Evolutionary conservation across 2,888 invertebrate species (phyloP), one percentile per base, ranked within the genome.

Genomic region (Saturnia pavonia): DNA sequence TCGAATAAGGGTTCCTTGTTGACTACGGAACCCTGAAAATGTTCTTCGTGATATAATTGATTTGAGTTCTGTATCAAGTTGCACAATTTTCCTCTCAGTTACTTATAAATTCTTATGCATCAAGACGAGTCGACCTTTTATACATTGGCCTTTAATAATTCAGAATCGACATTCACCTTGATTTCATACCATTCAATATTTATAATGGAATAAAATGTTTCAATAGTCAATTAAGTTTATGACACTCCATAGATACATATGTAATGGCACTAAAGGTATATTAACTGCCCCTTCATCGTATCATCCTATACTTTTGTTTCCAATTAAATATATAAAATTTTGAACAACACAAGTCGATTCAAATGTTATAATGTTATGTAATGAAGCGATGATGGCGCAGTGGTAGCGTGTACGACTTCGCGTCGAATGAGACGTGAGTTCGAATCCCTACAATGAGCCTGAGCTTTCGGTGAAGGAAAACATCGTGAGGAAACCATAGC

Each of bases 91-190:
- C 65, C 65, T 65, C 65, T 65, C n/a, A 60, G 14, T 25, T 27
- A 65, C 19, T 40, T 65, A 40, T 40, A 65, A 40, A 65, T 40
- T 65, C 40, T 40, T 65, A n/a, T 40, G 40, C 34, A 40, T 65
- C 40, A n/a, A 65, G 40, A 40, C 40, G 65, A 65, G 40, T 65
- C 40, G 65, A 40, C 65, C 65, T 65, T 65, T 19, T 40, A 65
- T 34, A 40, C 65, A 60, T 60, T 65, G 65, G 40, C 65, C 65
- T 65, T 65, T 65, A 40, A 40, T 65, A 34, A 65, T 40, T 40
- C 65, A 34, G 9, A 65, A 65, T 40, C 65, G 65, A 65, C 11
- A 65, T n/a, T 65, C 40, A 65, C 19, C 65, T 65, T 65, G 40
- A 65, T 40, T 40, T n/a, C 22, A 14, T 60, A 14, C 25, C 22